phyloP scores from a whole-genome alignment of 2,113 vertebrate genomes.

The Lonchura striata region DNA sequence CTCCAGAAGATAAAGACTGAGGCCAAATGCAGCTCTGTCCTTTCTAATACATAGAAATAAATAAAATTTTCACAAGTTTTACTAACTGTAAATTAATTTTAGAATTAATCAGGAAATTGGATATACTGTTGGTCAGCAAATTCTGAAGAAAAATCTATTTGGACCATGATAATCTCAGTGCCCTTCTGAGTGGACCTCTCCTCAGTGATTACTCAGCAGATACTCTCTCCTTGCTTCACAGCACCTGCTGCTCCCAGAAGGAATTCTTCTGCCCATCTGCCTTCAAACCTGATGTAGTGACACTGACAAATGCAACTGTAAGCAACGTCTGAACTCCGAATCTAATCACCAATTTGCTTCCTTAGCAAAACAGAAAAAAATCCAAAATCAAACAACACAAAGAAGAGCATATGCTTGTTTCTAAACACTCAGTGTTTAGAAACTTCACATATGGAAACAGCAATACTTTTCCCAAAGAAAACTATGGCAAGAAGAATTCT shows the following conservation, averaged over 20 bases:
- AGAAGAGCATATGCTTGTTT: neutral
- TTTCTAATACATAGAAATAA: neutral
- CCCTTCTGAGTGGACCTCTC: neutral
- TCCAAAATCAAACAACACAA: neutral
- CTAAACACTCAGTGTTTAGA: neutral
- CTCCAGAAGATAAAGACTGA: neutral
- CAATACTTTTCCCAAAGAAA: neutral
- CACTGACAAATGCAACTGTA: neutral
- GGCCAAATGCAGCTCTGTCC: neutral
- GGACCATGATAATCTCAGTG: neutral
- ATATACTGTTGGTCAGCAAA: neutral
- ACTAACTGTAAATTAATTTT: neutral
- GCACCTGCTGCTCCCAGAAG: neutral
- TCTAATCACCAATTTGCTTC: neutral
- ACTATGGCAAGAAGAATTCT: neutral
- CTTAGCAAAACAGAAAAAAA: neutral
- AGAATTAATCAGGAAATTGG: neutral
- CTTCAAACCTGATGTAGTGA: neutral
- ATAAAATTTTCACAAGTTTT: neutral
- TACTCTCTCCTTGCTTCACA: neutral
- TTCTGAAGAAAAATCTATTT: neutral
- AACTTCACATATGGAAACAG: neutral
- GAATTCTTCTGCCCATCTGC: slow-evolving; percentile 16
- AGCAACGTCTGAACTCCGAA: neutral
- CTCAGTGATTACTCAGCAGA: neutral